phyloP scores from a whole-genome alignment of 2,888 invertebrate species.

The Quadriops clusia region DNA sequence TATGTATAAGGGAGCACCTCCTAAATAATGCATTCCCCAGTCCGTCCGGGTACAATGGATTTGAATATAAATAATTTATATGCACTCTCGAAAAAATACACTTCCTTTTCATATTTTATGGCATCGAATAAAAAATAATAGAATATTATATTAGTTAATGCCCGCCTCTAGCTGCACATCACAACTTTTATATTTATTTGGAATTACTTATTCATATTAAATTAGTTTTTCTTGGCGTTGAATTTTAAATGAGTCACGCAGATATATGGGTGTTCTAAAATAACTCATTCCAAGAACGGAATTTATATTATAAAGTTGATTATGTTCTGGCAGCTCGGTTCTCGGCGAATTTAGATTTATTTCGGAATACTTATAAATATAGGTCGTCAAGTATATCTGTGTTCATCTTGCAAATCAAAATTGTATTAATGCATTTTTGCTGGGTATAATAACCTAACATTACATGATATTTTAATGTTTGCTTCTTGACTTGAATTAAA shows the following conservation, averaged over 20 bases:
- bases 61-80: slow-evolving; percentile 36
- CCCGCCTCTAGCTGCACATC: slow-evolving; percentile 25
- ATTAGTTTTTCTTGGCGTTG: slow-evolving; percentile 37
- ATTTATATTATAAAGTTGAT: slow-evolving; percentile 31
- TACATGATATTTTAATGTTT: too few relatives aligned
- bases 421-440: too few relatives aligned
- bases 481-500: too few relatives aligned
- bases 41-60: slow-evolving; percentile 32
- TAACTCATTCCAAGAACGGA: slow-evolving; percentile 29
- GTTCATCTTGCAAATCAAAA: too few relatives aligned
- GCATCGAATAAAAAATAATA: slow-evolving; percentile 36
- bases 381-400: too few relatives aligned
- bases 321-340: slow-evolving; percentile 25
- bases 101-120: slow-evolving; percentile 32
- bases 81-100: slow-evolving; percentile 36
- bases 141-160: slow-evolving; percentile 40
- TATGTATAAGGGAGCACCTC: slow-evolving; percentile 26
- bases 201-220: slow-evolving; percentile 39
- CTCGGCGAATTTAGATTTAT: slow-evolving; percentile 33
- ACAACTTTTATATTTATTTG: slow-evolving; percentile 36
- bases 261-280: slow-evolving; percentile 28
- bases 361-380: slow-evolving; percentile 19
- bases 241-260: slow-evolving; percentile 36
- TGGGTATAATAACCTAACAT: too few relatives aligned
- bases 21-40: slow-evolving; percentile 29